Evolutionary conservation across 1,140 invertebrate genomes (phyloP), one percentile per base, ranked within the genome.

Genomic region (Sycobia sp.): DNA sequence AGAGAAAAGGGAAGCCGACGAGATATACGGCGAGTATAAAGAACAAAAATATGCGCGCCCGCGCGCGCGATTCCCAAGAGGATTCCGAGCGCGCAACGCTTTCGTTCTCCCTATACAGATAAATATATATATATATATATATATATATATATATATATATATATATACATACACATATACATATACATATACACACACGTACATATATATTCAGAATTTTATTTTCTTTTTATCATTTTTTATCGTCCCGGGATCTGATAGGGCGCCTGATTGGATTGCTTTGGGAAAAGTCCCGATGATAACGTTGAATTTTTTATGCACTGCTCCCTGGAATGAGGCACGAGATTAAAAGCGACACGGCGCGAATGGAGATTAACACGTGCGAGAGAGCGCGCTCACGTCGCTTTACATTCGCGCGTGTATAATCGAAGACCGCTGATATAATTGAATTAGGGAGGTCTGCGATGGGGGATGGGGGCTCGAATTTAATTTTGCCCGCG

Each of bases 281-380:
- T 18, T 14, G 23, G 22, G 29, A 62, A 62, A 54, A 54, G 41
- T 46, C 36, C 27, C 29, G 16, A 56, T n/a, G 60, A 50, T 62
- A 56, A 39, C 43, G 53, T 51, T 57, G 62, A 56, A 56, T 63
- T 43, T 63, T 57, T 63, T 38, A 57, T 57, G 22, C 27, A 11
- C 29, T 4, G 29, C 4, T 32, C 29, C n/a, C n/a, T n/a, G n/a
- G n/a, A n/a, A n/a, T n/a, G n/a, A n/a, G n/a, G n/a, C n/a, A n/a
- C 8, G 10, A 49, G 44, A 62, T 62, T 36, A 25, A 62, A 56
- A 14, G 23, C 0, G 39, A 14, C 13, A 50, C 22, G 38, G 10
- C 18, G 47, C 13, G 44, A 22, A 18, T 22, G 57, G 29, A 16
- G 58, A 53, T 61, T 61, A 61, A 49, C 27, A 43, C 29, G 29